Evolutionary conservation across 2,797 vertebrate genomes (phyloP), one percentile per base, ranked within the genome.

Genomic region (Tangara arthus): DNA sequence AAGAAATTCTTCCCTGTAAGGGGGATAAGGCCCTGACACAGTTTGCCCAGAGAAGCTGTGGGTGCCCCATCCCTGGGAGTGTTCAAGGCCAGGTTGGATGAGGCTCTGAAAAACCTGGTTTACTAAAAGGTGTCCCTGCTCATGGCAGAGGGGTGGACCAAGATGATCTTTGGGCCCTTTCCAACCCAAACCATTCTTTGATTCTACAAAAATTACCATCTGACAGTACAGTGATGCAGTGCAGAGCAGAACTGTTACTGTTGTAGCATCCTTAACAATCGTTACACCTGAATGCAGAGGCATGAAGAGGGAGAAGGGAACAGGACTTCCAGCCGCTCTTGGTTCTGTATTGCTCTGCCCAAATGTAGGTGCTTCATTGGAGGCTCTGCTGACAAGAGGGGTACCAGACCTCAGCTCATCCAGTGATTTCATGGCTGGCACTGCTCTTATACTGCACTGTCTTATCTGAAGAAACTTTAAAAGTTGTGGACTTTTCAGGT

Each of bases 341-440:
- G 16, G 69, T 32, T 61, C 2, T 1, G 0, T 9, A 28, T 82
- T 59, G 44, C 37, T 15, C 27, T 63, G 44, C 35, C 24, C 24
- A 83, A 77, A 44, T 7, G 8, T 4, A 22, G 0, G 1, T 30
- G 26, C 17, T 56, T 42, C 24, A 28, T 39, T 0, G 3, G 18
- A 64, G 32, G 14, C 18, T 81, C 35, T 75, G 60, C 52, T 66
- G 73, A 14, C 27, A 10, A 20, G 35, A 46, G 0, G 6, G 17
- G 17, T 27, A 27, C 26, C 73, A 28, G 11, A 26, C 50, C 26
- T 32, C 26, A 47, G 63, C 55, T 79, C 68, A 27, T 15, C 30
- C 19, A 24, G 39, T 55, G 76, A 73, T 59, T 70, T 65, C 26
- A 5, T 57, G 47, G 52, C 52, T 83, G 72, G n/a, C 60, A 55